Percentiles rank a stretch among this genome's conserved stretches.
These are phyloP conservation scores for Prionace glauca DNA, from an alignment of 2,797 vertebrate species.

Conservation along the genomic window DNA sequence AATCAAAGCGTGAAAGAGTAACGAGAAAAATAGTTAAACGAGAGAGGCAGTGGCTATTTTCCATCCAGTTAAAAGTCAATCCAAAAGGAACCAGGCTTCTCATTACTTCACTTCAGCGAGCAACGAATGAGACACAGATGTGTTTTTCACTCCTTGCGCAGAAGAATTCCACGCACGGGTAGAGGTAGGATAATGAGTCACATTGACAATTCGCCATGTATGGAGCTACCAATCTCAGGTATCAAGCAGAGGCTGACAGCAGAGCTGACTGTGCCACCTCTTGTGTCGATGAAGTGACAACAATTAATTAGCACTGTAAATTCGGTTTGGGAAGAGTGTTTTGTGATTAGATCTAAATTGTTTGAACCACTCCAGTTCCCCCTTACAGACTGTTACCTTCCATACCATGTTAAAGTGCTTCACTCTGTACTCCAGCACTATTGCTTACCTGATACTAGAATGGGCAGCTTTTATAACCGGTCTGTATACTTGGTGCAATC, in stretches of 20 bases:
- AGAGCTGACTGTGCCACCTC: slow-evolving; percentile 6
- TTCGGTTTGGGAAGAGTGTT: slow-evolving; percentile 15
- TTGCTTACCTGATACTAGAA: not conserved
- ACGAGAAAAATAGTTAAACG: not conserved
- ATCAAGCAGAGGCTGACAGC: slow-evolving; percentile 20
- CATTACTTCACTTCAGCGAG: not conserved
- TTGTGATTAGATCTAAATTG: slow-evolving; percentile 33
- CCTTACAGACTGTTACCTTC: not conserved
- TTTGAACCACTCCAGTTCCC: slow-evolving; percentile 13
- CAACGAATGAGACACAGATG: not conserved
- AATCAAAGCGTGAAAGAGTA: no score
- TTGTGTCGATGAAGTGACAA: slow-evolving; percentile 30
- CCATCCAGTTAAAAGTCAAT: not conserved
- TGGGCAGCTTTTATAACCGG: not conserved
- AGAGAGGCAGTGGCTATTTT: not conserved
- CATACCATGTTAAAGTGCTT: not conserved
- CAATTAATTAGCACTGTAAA: slow-evolving; percentile 28
- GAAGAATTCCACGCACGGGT: not conserved
- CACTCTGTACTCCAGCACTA: not conserved
- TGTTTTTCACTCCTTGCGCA: not conserved
- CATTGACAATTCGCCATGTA: not conserved
- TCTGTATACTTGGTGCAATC: not conserved
- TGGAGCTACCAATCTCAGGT: not conserved
- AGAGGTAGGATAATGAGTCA: not conserved
- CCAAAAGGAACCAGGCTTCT: not conserved